Evolutionary conservation across 2,888 invertebrate species (phyloP).

Genomic region (Ptychoptera albimana): DNA sequence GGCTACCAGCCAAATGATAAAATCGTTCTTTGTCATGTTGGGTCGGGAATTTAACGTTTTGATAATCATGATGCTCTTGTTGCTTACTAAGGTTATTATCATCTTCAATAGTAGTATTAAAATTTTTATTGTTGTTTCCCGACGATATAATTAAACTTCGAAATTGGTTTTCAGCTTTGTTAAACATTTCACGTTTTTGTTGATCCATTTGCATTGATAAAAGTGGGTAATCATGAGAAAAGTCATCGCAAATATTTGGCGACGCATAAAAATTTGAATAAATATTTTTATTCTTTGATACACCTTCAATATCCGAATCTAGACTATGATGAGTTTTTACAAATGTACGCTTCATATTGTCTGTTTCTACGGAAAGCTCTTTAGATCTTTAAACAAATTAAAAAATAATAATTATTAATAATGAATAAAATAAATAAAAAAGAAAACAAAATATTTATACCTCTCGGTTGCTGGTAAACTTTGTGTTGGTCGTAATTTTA

Average conservation of each 20-base stretch:
- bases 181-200: conserved; percentile 12
- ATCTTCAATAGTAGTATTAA: conserved; percentile 7
- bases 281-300: neutral
- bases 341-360: conserved; percentile 11
- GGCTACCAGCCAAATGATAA: neutral
- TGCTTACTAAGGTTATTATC: too few species aligned
- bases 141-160: conserved; percentile 16
- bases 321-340: conserved; percentile 15
- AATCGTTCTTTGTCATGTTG: too few species aligned
- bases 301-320: conserved; percentile 13
- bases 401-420: neutral
- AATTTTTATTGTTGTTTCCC: conserved; percentile 9
- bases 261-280: neutral
- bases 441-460: neutral
- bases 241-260: neutral
- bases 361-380: conserved; percentile 8
- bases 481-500: conserved; percentile 23
- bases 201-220: neutral
- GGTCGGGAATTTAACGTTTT: too few species aligned
- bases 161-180: conserved; percentile 17
- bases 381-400: neutral
- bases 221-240: neutral
- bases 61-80: conserved; percentile 1
- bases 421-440: neutral
- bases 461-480: conserved; percentile 24